A percentile compares a stretch with the other conserved stretches of the same genome.
These are phyloP conservation scores for Heteromyza rotundicornis DNA, from an alignment of 2,888 invertebrate genomes.

Conservation along the genomic window DNA sequence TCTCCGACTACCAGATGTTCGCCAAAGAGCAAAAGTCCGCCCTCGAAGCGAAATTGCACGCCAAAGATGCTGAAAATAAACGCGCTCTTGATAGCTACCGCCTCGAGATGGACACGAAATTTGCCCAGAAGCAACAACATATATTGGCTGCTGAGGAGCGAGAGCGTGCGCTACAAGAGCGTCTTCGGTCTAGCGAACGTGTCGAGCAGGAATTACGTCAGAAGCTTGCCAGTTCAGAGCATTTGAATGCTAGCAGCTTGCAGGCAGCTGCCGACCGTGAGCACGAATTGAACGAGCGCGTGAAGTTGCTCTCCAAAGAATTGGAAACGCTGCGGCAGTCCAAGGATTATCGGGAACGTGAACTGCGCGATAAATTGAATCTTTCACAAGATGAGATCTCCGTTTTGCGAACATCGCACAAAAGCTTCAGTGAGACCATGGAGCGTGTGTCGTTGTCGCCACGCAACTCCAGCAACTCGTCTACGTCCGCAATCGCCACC, in stretches of 20 bases:
- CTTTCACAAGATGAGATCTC: conserved; percentile 58
- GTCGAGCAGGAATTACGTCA: conserved; percentile 50
- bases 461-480: conserved; percentile 47
- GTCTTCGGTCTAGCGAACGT: conserved; percentile 43
- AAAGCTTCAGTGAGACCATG: conserved; percentile 67
- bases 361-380: conserved; percentile 56
- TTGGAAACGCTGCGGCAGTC: conserved; percentile 48
- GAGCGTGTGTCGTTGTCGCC: conserved; percentile 68
- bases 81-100: conserved; percentile 48
- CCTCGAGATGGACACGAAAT: conserved; percentile 46
- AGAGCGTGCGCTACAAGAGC: conserved; percentile 48
- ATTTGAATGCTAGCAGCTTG: conserved; percentile 44
- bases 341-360: conserved; percentile 53
- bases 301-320: conserved; percentile 53
- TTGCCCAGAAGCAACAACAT: conserved; percentile 55
- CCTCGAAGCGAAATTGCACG: conserved; percentile 49
- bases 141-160: conserved; percentile 60
- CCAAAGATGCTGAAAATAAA: conserved; percentile 49
- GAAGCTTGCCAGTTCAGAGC: conserved; percentile 48
- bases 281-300: conserved; percentile 51
- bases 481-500: conserved; percentile 37
- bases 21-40: conserved; percentile 51
- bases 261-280: conserved; percentile 49
- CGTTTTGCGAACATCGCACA: conserved; percentile 42
- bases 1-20: conserved; percentile 57